These are phyloP conservation scores for Sitobion miscanthi DNA, from an alignment of 1,140 invertebrate species.

Conservation along the genomic window DNA sequence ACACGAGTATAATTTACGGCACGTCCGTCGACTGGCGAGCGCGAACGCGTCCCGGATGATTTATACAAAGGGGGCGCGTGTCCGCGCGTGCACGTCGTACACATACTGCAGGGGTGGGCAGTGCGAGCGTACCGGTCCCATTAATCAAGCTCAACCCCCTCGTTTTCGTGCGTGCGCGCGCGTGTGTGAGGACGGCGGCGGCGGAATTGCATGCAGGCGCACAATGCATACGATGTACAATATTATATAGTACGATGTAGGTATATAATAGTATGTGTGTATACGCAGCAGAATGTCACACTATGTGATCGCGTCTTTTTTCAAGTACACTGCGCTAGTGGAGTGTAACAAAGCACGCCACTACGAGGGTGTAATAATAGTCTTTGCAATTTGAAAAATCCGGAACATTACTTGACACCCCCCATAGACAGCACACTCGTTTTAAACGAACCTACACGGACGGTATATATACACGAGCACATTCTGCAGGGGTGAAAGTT, in stretches of 20 bases:
- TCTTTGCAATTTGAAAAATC: neutral
- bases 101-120: constrained; percentile 19
- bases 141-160: constrained; percentile 53
- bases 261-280: neutral
- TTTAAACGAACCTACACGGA: neutral
- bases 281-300: neutral
- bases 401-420: neutral
- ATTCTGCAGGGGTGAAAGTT: neutral
- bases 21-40: neutral
- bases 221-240: neutral
- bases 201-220: neutral
- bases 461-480: no score
- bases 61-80: constrained; percentile 51
- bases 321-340: neutral
- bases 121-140: constrained; percentile 37
- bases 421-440: neutral
- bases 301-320: neutral
- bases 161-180: neutral
- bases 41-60: constrained; percentile 36
- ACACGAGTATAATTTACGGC: constrained; percentile 45
- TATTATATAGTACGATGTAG: neutral
- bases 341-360: neutral
- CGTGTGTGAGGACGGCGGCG: neutral
- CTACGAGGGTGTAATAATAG: neutral
- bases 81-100: neutral